Percentiles rank a stretch among this genome's conserved stretches.
phyloP scores from a whole-genome alignment of 2,797 vertebrate genomes.

The Garrulus glandarius region DNA sequence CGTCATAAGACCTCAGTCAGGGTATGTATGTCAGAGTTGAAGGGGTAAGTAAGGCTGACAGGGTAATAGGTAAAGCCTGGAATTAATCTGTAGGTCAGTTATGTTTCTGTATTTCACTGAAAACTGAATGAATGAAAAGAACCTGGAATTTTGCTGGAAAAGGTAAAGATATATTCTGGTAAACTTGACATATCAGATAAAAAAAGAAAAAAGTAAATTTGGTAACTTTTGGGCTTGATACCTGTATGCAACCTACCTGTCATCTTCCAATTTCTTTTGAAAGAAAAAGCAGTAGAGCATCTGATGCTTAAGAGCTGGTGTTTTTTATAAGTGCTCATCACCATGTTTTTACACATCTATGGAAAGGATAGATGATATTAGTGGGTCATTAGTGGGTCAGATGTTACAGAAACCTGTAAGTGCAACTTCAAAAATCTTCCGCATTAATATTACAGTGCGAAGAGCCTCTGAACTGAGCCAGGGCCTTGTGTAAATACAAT shows the following conservation, averaged over 20 bases:
- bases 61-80: neutral
- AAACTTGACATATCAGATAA: neutral
- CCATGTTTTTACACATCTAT: neutral
- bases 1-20: neutral
- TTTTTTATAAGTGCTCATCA: neutral
- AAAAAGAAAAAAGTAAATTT: neutral
- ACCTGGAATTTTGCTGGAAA: neutral
- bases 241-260: neutral
- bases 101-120: neutral
- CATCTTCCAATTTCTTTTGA: neutral
- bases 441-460: neutral
- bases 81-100: neutral
- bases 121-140: neutral
- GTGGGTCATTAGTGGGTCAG: neutral
- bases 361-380: neutral
- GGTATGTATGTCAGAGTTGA: neutral
- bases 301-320: neutral
- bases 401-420: neutral
- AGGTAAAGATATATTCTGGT: neutral
- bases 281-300: neutral
- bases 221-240: neutral
- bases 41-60: neutral
- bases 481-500: neutral
- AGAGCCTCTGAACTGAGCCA: neutral
- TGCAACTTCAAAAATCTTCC: neutral